Conservation (phyloP, 2,797 vertebrate species). For the Sebastes kiyomatsui region DNA sequence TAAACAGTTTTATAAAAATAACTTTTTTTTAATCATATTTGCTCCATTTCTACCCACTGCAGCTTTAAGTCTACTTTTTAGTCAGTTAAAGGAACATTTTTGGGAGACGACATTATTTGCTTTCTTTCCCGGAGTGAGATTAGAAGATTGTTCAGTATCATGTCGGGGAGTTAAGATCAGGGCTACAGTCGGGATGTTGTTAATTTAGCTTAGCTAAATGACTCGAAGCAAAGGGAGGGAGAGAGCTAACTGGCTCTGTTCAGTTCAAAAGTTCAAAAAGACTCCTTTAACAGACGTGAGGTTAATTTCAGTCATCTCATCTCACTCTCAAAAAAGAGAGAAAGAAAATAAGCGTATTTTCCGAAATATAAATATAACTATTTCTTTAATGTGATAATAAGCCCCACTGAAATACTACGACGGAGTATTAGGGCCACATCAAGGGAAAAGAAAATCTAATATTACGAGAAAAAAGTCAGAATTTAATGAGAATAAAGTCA, state of each 20-base stretch:
- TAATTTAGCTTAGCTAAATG: not conserved
- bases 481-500: too few species aligned
- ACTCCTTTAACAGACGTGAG: not conserved
- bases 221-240: not conserved
- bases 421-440: too few species aligned
- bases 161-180: not conserved
- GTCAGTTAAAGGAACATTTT: not conserved
- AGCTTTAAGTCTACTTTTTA: not conserved
- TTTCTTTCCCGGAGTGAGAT: not conserved
- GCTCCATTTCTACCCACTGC: too few species aligned
- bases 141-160: not conserved
- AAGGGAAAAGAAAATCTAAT: too few species aligned
- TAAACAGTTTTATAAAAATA: accelerated
- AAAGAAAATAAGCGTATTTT: not conserved
- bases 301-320: not conserved
- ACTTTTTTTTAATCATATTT: too few species aligned
- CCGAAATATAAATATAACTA: too few species aligned
- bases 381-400: too few species aligned
- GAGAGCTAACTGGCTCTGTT: not conserved
- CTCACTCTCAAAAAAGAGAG: not conserved
- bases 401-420: not conserved
- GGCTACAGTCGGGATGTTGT: not conserved
- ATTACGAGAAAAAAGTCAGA: too few species aligned
- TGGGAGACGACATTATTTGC: too few species aligned
- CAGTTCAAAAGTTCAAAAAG: too few species aligned